Conservation (phyloP, 2,888 invertebrate genomes). For the Pollenia angustigena region DNA sequence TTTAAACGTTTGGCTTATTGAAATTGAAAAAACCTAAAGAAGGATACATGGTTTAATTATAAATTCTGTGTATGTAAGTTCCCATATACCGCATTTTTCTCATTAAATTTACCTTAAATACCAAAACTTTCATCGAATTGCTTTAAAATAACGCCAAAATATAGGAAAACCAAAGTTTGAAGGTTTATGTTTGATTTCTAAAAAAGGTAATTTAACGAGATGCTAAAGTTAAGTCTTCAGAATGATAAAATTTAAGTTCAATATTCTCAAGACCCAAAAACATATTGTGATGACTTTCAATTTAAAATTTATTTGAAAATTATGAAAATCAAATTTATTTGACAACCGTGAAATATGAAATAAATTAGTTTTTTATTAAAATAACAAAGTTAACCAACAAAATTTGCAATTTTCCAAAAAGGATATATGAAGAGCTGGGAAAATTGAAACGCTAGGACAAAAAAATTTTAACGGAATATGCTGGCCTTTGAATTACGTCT, state of each 20-base stretch:
- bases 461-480: background rate
- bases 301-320: background rate
- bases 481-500: background rate
- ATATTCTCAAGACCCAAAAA: background rate
- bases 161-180: no score
- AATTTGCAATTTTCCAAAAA: background rate
- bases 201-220: conserved; percentile 12
- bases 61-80: no score
- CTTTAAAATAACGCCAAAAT: no score
- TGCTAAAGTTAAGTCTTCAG: background rate
- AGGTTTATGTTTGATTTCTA: background rate
- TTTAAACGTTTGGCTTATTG: no score
- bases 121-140: no score
- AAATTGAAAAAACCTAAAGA: no score
- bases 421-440: conserved; percentile 14
- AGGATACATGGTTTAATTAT: no score
- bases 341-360: background rate
- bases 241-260: background rate
- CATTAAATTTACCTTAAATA: no score
- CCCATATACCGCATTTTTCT: no score
- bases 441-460: background rate
- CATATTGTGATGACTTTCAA: background rate
- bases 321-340: background rate
- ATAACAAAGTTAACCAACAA: background rate
- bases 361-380: background rate